Evolutionary conservation across 2,113 vertebrate species (phyloP).

Genomic region (Aptenodytes patagonicus): DNA sequence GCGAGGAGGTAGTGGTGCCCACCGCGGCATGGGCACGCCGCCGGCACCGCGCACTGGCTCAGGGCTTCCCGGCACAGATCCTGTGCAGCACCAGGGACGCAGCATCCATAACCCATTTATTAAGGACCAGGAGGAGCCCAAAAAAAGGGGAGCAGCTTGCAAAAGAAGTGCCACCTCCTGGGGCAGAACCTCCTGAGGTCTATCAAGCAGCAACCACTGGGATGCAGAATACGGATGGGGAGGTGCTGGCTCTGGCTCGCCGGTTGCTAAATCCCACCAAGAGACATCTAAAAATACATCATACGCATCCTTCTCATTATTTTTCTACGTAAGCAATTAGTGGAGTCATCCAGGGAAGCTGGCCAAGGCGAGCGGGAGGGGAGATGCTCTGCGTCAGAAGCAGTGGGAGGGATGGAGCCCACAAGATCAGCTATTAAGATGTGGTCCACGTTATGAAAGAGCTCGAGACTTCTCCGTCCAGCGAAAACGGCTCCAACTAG

Average conservation of each 20-base stretch:
- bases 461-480: not conserved
- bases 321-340: conserved; percentile 62
- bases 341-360: conserved; percentile 47
- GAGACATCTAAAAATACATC: conserved; percentile 62
- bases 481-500: not conserved
- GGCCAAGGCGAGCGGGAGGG: conserved; percentile 46
- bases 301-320: conserved; percentile 57
- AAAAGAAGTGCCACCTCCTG: not conserved
- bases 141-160: not conserved
- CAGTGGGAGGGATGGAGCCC: conserved; percentile 38
- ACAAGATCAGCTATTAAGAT: not conserved
- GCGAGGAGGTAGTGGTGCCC: not conserved
- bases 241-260: not conserved
- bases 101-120: not conserved
- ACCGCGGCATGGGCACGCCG: rapidly evolving
- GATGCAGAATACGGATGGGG: not conserved
- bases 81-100: not conserved
- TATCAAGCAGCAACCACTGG: not conserved
- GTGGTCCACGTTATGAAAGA: conserved; percentile 27
- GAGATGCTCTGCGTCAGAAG: conserved; percentile 44
- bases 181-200: not conserved
- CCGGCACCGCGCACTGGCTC: rapidly evolving
- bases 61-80: not conserved
- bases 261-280: conserved; percentile 44
- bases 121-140: not conserved